These are phyloP conservation scores for Drosophila quadrilineata DNA, from an alignment of 1,140 invertebrate species.

Conservation along the genomic window DNA sequence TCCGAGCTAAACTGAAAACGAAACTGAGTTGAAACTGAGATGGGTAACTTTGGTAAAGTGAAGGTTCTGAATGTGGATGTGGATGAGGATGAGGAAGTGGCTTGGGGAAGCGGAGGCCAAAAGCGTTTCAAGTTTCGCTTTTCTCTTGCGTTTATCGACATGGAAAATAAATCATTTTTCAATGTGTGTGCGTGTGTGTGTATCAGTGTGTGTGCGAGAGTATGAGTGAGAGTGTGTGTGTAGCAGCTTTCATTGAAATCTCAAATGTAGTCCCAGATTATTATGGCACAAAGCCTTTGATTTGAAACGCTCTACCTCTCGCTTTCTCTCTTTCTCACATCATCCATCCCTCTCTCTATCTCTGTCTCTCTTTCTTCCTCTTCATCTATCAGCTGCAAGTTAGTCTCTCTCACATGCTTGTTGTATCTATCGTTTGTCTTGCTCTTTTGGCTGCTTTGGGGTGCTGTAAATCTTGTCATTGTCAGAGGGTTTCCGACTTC, in stretches of 20 bases:
- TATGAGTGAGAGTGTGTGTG: conserved; percentile 19
- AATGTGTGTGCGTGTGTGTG: conserved; percentile 16
- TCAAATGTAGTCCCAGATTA: conserved; percentile 62
- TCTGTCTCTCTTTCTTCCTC: too few relatives aligned
- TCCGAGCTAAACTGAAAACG: too few relatives aligned
- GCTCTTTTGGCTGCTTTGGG: conserved; percentile 12
- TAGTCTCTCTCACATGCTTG: too few relatives aligned
- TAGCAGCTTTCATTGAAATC: conserved; percentile 59
- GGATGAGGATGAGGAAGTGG: conserved; percentile 1
- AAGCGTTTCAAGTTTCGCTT: conserved; percentile 66
- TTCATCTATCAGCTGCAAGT: too few relatives aligned
- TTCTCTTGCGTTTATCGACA: conserved; percentile 68
- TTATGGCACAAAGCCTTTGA: conserved; percentile 67
- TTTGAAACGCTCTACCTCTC: conserved; percentile 25
- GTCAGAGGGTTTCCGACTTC: conserved; percentile 27
- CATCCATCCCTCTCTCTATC: neutral
- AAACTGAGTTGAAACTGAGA: too few relatives aligned
- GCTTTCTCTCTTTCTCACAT: neutral
- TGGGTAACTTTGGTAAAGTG: too few relatives aligned
- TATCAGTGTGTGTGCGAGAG: conserved; percentile 17
- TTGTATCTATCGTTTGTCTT: too few relatives aligned
- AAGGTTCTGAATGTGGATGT: too few relatives aligned
- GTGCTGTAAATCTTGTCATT: conserved; percentile 62
- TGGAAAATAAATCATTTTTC: conserved; percentile 70
- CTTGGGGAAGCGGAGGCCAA: neutral